Conservation (phyloP, 2,113 vertebrate genomes). For the Pogonocichla stellata region DNA sequence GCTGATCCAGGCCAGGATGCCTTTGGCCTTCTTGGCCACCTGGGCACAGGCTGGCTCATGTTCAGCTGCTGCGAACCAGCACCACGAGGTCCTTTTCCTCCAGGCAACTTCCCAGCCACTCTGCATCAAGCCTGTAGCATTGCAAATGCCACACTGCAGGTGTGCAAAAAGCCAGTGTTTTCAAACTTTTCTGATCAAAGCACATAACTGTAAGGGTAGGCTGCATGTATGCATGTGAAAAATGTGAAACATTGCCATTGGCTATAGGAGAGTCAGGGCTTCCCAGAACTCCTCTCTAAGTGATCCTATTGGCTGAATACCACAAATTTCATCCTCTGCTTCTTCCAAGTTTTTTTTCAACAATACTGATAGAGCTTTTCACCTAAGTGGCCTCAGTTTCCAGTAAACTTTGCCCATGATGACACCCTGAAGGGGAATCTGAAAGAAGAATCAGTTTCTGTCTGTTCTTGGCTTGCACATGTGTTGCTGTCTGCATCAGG, state of each 20-base stretch:
- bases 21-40: background rate
- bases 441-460: background rate
- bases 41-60: background rate
- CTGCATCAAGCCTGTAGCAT: background rate
- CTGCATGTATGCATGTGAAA: background rate
- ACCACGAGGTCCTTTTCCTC: background rate
- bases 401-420: background rate
- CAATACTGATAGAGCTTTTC: background rate
- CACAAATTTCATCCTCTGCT: background rate
- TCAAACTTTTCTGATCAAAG: background rate
- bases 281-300: background rate
- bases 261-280: background rate
- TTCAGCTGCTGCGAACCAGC: background rate
- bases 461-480: background rate
- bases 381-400: constrained; percentile 32
- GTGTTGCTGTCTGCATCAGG: background rate
- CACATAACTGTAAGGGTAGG: background rate
- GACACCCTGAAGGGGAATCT: background rate
- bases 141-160: background rate
- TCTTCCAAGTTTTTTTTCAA: background rate
- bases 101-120: background rate
- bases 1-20: background rate
- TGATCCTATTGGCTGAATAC: background rate
- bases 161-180: background rate
- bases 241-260: background rate